Evolutionary conservation across 2,888 invertebrate species (phyloP).

Genomic region (Drosophila pseudotakahashii): DNA sequence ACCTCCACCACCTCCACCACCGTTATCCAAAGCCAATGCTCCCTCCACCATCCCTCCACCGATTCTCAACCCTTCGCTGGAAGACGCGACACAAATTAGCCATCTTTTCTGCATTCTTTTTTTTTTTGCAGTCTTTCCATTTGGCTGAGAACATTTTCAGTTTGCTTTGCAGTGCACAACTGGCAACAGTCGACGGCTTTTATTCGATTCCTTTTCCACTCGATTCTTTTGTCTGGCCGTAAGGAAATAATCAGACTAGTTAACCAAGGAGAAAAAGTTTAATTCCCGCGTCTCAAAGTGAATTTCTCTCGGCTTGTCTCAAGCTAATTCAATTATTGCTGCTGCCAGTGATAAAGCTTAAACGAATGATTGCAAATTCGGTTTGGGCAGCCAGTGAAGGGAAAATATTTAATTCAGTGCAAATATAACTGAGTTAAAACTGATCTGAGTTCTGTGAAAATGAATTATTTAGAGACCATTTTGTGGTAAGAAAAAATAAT

Average conservation of each 20-base stretch:
- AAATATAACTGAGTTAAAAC: background rate
- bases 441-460: conserved; percentile 32
- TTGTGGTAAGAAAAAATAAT: conserved; percentile 68
- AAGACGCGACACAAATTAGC: conserved; percentile 54
- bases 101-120: conserved; percentile 38
- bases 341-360: conserved; percentile 16
- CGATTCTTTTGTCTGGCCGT: conserved; percentile 21
- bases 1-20: background rate
- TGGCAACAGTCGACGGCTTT: conserved; percentile 67
- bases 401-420: conserved; percentile 13
- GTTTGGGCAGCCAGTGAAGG: conserved; percentile 20
- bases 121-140: conserved; percentile 45
- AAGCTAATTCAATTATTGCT: conserved; percentile 28
- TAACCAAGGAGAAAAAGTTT: conserved; percentile 20
- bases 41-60: background rate
- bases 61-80: conserved; percentile 24
- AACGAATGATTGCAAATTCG: conserved; percentile 29
- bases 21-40: background rate
- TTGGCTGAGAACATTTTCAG: conserved; percentile 59
- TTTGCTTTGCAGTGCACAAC: conserved; percentile 68
- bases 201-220: conserved; percentile 40
- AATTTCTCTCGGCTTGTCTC: conserved; percentile 7
- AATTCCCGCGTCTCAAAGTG: conserved; percentile 21
- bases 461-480: conserved; percentile 81
- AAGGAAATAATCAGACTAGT: conserved; percentile 38